These are phyloP conservation scores for Thaumatotibia leucotreta DNA, from an alignment of 1,140 invertebrate species.

Conservation along the genomic window DNA sequence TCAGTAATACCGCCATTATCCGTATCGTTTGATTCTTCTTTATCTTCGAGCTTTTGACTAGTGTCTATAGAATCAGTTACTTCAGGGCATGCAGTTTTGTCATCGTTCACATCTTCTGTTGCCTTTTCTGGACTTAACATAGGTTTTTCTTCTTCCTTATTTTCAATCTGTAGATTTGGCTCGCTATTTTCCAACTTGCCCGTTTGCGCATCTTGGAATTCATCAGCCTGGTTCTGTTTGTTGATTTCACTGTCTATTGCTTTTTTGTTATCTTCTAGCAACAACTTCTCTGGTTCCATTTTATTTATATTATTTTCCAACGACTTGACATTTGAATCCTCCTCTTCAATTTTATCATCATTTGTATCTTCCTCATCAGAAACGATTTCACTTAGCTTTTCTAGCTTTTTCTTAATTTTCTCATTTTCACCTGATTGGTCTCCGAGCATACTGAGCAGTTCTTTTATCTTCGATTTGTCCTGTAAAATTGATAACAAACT, in stretches of 20 bases:
- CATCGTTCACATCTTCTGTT: background rate
- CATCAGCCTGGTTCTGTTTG: background rate
- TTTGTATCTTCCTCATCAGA: conserved; percentile 49
- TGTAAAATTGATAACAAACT: conserved; percentile 60
- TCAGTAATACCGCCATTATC: background rate
- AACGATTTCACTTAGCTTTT: conserved; percentile 61
- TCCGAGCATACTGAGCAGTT: conserved; percentile 47
- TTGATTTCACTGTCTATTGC: background rate
- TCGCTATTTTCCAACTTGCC: background rate
- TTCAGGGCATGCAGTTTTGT: background rate
- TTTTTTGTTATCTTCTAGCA: background rate
- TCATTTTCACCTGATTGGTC: conserved; percentile 51
- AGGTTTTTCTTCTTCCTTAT: background rate
- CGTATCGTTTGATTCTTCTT: conserved; percentile 15
- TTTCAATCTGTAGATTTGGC: background rate
- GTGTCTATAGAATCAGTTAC: background rate
- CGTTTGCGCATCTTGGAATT: background rate
- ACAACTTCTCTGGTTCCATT: background rate
- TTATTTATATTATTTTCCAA: background rate
- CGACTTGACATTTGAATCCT: background rate
- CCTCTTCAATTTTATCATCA: background rate
- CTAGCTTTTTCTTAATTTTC: conserved; percentile 63
- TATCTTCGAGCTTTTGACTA: conserved; percentile 14
- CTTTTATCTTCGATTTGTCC: conserved; percentile 63
- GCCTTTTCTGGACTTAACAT: background rate